Conservation (phyloP, 2,888 invertebrate species). For the Agonopterix arenella region DNA sequence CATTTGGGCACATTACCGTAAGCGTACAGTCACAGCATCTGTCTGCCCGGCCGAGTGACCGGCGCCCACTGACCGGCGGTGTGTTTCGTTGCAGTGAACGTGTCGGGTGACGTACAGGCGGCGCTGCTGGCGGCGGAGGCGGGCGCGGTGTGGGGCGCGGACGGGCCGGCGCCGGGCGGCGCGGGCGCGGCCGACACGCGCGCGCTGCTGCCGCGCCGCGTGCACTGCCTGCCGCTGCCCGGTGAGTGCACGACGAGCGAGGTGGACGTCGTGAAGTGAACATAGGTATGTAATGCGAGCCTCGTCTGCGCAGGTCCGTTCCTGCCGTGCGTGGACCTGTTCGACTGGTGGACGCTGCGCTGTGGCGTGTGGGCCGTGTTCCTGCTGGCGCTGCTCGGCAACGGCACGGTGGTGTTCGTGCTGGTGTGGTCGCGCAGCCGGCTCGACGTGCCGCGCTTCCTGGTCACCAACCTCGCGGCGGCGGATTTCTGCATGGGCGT, state of each 20-base stretch:
- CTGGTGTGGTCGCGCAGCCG: constrained; percentile 93
- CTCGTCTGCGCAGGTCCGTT: constrained; percentile 91
- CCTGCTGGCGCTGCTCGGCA: constrained; percentile 95
- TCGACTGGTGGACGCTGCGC: constrained; percentile 98
- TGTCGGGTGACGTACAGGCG: constrained; percentile 41
- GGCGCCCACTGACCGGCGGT: not conserved
- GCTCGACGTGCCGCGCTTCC: constrained; percentile 97
- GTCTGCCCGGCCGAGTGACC: not conserved
- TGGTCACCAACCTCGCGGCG: constrained; percentile 97
- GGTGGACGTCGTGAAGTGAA: no score
- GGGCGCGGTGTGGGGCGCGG: not conserved
- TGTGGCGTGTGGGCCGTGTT: constrained; percentile 99
- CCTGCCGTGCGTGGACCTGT: constrained; percentile 95
- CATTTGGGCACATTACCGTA: constrained; percentile 89
- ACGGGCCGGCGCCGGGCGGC: not conserved
- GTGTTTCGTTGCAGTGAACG: constrained; percentile 37
- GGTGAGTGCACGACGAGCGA: constrained; percentile 52
- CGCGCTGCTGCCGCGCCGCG: constrained; percentile 46
- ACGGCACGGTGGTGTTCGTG: constrained; percentile 96
- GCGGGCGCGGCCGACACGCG: constrained; percentile 79
- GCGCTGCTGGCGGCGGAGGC: constrained; percentile 84
- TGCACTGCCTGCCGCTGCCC: constrained; percentile 90
- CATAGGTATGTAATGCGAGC: no score
- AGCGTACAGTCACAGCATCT: constrained; percentile 33
- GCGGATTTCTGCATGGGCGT: constrained; percentile 99